Conservation (phyloP, 2,888 invertebrate genomes). For the Tanytarsus gracilentus region DNA sequence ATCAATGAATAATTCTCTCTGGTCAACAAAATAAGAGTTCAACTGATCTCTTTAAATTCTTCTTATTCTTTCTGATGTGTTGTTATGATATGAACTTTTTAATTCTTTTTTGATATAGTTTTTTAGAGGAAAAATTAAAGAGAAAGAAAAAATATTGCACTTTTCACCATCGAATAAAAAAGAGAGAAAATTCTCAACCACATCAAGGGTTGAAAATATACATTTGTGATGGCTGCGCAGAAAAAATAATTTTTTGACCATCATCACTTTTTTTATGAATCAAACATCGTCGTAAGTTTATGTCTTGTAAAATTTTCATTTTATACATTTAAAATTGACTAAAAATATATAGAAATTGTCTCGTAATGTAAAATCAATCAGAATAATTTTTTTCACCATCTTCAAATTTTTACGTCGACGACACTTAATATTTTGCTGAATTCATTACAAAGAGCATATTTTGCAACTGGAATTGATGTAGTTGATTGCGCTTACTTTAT, state of each 20-base stretch:
- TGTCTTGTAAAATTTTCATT: no score
- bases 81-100: conserved; percentile 1
- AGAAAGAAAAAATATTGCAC: conserved; percentile 34
- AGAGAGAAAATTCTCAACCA: background rate
- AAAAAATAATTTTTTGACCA: no score
- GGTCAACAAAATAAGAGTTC: background rate
- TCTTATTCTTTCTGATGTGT: conserved; percentile 2
- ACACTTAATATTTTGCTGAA: background rate
- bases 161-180: conserved; percentile 35
- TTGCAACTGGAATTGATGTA: conserved; percentile 9
- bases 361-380: no score
- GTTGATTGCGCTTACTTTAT: conserved; percentile 19
- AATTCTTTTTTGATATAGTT: background rate
- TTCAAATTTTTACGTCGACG: background rate
- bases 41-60: background rate
- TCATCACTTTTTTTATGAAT: no score
- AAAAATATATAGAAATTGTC: conserved; percentile 17
- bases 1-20: background rate
- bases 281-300: no score
- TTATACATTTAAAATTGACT: conserved; percentile 27
- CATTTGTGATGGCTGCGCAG: background rate
- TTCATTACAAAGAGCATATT: conserved; percentile 13
- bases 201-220: background rate
- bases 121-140: background rate
- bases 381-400: background rate